phyloP scores from a whole-genome alignment of 2,113 vertebrate genomes.

The Eonycteris spelaea region DNA sequence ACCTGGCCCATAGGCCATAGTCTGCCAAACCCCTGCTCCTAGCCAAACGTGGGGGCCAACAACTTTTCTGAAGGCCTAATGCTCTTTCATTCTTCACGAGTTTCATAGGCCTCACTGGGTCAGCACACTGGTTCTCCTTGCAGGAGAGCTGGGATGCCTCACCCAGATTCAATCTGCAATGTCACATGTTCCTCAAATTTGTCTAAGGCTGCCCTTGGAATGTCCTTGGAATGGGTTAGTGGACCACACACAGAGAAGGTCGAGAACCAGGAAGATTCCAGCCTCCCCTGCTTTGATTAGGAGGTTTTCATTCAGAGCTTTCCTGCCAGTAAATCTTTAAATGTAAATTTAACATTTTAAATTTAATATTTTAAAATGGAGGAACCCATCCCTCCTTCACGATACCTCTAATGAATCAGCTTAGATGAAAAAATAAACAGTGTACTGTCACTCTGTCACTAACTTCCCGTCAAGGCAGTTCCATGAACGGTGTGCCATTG shows the following conservation, averaged over 20 bases:
- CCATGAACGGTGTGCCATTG: background rate
- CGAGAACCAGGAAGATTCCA: background rate
- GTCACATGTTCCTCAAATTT: background rate
- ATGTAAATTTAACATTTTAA: background rate
- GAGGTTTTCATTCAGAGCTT: background rate
- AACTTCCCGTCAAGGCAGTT: background rate
- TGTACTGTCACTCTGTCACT: fast-evolving
- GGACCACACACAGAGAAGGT: background rate
- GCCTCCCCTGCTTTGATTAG: background rate
- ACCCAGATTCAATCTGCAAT: background rate
- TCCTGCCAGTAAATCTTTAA: background rate
- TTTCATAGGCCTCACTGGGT: background rate
- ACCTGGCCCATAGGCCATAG: background rate
- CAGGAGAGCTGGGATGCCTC: background rate
- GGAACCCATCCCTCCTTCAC: background rate
- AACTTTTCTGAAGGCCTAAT: background rate
- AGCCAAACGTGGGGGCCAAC: background rate
- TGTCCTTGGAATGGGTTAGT: background rate
- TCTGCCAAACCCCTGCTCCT: background rate
- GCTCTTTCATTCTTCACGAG: background rate
- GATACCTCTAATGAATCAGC: background rate
- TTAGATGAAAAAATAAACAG: background rate
- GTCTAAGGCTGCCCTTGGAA: background rate
- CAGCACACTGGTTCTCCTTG: background rate
- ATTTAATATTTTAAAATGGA: background rate